Base-by-base conservation (phyloP, 2,888 invertebrate genomes). In the Cosmia trapezina region DNA sequence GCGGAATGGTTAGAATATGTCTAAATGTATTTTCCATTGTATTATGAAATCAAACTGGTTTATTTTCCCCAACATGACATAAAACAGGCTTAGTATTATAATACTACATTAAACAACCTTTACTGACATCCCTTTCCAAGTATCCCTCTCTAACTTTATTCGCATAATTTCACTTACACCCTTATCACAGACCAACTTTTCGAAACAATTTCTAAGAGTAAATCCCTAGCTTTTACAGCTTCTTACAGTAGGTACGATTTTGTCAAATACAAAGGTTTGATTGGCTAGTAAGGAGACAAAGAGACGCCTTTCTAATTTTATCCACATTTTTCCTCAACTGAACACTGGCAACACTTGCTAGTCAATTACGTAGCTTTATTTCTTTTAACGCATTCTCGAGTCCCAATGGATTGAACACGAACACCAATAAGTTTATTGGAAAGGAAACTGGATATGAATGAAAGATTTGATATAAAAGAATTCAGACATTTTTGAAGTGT, bases 281-380 rank as follows among this genome's bases (percentile, higher is more conserved):
- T 87, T 88, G 82, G 80, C 80, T 75, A 60, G 67, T 63, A 66
- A 73, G 53, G 79, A 83, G 82, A 80, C 71, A 76, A 74, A 79
- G 73, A 2, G 73, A 81, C 61, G 72, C 70, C 68, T 28, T 63
- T 66, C 67, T 73, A 79, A 76, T 78, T 86, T 61, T 53, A 71
- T 57, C 54, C 60, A 64, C 76, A 75, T 83, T 86, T 83, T 83
- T 76, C 78, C 79, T 76, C 59, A 69, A 78, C 56, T 57, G 60
- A 69, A 61, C 64, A 53, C 62, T 56, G 74, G 70, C 67, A 66
- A 64, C 64, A 56, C 51, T 47, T 70, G 71, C 54, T 70, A 75
- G 77, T 83, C 87, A 89, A 89, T 88, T 89, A 85, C 82, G 77
- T 70, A 62, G 74, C 73, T 84, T 88, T 86, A 86, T 85, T 88